A percentile compares a stretch with the other conserved stretches of the same genome.
These are phyloP conservation scores for Anadara kagoshimensis DNA, from an alignment of 1,140 invertebrate species.

Conservation along the genomic window DNA sequence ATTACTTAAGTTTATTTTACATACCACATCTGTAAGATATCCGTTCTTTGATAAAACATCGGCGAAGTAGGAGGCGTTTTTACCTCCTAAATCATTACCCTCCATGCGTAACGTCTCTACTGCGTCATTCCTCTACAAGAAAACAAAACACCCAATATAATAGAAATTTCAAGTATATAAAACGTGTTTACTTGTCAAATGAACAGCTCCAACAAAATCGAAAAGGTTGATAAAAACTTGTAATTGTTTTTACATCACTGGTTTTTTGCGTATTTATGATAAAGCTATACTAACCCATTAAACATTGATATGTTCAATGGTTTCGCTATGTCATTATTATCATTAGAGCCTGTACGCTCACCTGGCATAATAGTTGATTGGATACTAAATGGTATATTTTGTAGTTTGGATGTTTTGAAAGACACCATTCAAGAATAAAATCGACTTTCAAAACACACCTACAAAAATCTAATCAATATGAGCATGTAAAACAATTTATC, in stretches of 20 bases:
- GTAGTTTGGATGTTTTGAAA: background rate
- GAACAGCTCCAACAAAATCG: too few relatives aligned
- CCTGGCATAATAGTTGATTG: too few relatives aligned
- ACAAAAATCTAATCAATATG: too few relatives aligned
- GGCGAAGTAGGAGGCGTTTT: slow-evolving; percentile 27
- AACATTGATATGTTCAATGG: too few relatives aligned
- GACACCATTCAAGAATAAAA: background rate
- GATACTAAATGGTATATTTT: too few relatives aligned
- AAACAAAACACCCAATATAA: background rate
- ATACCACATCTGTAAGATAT: slow-evolving; percentile 61
- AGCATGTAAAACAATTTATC: too few relatives aligned
- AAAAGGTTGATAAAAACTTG: too few relatives aligned
- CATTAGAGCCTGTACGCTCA: too few relatives aligned
- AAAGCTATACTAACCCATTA: too few relatives aligned
- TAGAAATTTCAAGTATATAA: background rate
- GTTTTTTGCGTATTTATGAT: too few relatives aligned
- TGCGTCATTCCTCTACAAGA: slow-evolving; percentile 20
- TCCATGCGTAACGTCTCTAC: slow-evolving; percentile 32
- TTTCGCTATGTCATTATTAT: too few relatives aligned
- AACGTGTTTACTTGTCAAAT: background rate
- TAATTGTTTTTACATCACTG: too few relatives aligned
- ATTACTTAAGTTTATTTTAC: background rate
- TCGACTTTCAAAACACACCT: background rate
- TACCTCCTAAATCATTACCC: slow-evolving; percentile 24
- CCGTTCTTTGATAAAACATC: slow-evolving; percentile 44